These are phyloP conservation scores for Hartigia nigra DNA, from an alignment of 2,888 invertebrate genomes.

Conservation along the genomic window DNA sequence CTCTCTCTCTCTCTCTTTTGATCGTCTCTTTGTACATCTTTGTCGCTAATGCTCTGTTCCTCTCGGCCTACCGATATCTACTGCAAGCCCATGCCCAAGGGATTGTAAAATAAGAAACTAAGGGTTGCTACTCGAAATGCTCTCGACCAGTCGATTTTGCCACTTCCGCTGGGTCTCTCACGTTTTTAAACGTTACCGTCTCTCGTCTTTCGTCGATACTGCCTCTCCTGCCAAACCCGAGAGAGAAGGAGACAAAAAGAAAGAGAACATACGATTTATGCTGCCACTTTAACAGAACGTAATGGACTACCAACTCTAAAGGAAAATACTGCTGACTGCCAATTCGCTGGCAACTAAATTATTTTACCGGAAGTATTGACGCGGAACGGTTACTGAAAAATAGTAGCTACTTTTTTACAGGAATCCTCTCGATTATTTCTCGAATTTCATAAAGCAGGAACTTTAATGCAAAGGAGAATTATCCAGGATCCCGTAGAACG, in stretches of 20 bases:
- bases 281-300: neutral
- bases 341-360: neutral
- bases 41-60: neutral
- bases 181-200: constrained; percentile 21
- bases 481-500: neutral
- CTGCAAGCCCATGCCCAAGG: neutral
- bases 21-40: neutral
- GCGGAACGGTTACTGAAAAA: neutral
- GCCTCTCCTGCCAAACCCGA: constrained; percentile 12
- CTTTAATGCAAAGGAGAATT: neutral
- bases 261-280: neutral
- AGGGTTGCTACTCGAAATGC: neutral
- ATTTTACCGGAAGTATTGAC: neutral
- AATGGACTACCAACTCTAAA: neutral
- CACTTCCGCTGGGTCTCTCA: neutral
- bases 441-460: neutral
- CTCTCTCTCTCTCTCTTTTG: no score
- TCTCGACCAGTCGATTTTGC: neutral
- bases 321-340: neutral
- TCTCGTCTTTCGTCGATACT: constrained; percentile 23
- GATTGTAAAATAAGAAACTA: neutral
- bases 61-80: neutral
- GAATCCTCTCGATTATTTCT: neutral
- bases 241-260: constrained; percentile 11
- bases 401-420: neutral